A percentile compares a stretch with the other conserved stretches of the same genome.
Conservation (phyloP, 2,888 invertebrate genomes). For the Oscheius sp. region DNA sequence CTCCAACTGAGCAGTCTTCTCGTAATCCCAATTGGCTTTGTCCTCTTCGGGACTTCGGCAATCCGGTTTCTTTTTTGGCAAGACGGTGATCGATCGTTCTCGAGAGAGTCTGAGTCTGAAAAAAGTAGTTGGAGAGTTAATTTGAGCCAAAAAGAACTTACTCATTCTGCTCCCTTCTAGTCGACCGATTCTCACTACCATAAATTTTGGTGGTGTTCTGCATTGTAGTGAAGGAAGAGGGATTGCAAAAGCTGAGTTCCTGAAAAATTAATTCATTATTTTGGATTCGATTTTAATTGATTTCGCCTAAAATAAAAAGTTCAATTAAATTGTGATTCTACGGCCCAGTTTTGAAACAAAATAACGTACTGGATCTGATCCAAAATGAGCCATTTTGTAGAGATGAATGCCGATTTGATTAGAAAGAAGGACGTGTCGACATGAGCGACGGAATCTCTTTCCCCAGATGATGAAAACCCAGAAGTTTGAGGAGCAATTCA, state of each 20-base stretch:
- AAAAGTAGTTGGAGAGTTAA: neutral
- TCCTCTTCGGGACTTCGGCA: constrained; percentile 21
- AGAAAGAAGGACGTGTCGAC: constrained; percentile 34
- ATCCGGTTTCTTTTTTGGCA: constrained; percentile 1
- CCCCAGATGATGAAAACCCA: constrained; percentile 69
- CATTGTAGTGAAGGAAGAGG: constrained; percentile 53
- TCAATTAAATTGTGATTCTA: too few species aligned
- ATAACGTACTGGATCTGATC: constrained; percentile 47
- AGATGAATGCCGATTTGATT: constrained; percentile 43
- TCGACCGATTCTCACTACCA: constrained; percentile 39
- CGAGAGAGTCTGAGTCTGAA: constrained; percentile 2
- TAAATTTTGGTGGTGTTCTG: constrained; percentile 51
- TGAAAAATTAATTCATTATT: constrained; percentile 16
- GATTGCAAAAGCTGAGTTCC: constrained; percentile 45
- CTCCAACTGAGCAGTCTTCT: constrained; percentile 32
- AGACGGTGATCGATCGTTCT: constrained; percentile 17
- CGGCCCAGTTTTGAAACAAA: too few species aligned
- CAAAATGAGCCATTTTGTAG: constrained; percentile 46
- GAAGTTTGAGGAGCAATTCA: constrained; percentile 68
- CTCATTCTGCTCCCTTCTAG: constrained; percentile 15
- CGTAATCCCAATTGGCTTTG: constrained; percentile 36
- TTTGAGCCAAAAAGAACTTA: constrained; percentile 6
- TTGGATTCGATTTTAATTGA: too few species aligned
- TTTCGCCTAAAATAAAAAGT: too few species aligned
- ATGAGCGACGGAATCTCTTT: constrained; percentile 59